Percentiles rank a stretch among this genome's conserved stretches.
phyloP scores from a whole-genome alignment of 2,888 invertebrate species.

The Melieria picta region DNA sequence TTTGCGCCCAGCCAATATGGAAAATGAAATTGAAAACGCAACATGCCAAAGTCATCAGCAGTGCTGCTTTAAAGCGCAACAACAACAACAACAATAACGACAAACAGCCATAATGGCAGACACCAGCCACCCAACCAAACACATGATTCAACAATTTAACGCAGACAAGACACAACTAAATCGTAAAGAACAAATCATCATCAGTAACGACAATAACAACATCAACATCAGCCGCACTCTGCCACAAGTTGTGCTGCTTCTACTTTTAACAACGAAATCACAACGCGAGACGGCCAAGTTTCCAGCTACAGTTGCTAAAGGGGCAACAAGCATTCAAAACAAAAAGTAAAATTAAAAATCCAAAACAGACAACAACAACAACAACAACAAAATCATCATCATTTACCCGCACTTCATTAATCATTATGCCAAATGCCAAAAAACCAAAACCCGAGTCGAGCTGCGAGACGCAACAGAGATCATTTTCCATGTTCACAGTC shows the following conservation, averaged over 20 bases:
- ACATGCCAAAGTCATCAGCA: background rate
- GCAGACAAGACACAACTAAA: constrained; percentile 6
- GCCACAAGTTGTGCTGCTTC: too few species aligned
- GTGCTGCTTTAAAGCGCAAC: too few species aligned
- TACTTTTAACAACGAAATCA: too few species aligned
- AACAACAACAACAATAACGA: background rate
- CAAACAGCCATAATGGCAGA: background rate
- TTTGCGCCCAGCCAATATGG: background rate
- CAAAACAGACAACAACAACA: constrained; percentile 25
- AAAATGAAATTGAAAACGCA: constrained; percentile 17
- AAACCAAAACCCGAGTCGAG: constrained; percentile 19
- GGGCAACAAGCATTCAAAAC: background rate
- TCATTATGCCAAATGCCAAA: constrained; percentile 60
- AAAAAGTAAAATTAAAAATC: constrained; percentile 12
- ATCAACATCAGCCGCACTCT: constrained; percentile 13
- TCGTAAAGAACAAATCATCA: constrained; percentile 20
- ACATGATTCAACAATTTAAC: constrained; percentile 2
- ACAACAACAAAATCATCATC: constrained; percentile 21
- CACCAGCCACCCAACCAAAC: background rate
- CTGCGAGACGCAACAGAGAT: too few species aligned
- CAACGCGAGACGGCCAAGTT: too few species aligned
- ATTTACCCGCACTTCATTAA: constrained; percentile 64
- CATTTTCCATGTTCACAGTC: background rate
- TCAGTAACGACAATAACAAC: constrained; percentile 21
- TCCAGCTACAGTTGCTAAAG: too few species aligned